phyloP scores from a whole-genome alignment of 2,113 vertebrate species.

The Thunnus maccoyii region DNA sequence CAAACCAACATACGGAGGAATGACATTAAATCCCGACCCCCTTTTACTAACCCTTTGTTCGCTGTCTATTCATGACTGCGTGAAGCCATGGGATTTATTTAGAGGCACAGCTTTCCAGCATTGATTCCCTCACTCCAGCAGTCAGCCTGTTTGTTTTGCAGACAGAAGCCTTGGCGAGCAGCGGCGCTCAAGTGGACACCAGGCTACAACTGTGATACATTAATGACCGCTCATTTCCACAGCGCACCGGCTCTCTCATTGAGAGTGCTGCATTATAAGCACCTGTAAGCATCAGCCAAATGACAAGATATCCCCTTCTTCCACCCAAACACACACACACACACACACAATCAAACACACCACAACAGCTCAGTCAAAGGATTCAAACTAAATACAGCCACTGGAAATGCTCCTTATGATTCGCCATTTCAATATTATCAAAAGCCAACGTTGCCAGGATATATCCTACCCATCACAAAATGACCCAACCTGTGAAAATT shows the following conservation, averaged over 20 bases:
- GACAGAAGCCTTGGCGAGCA: constrained; percentile 37
- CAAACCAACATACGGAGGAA: constrained; percentile 45
- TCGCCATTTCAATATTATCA: background rate
- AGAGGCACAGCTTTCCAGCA: constrained; percentile 31
- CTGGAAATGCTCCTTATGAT: background rate
- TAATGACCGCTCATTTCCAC: constrained; percentile 54
- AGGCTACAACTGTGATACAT: constrained; percentile 59
- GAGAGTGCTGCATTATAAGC: constrained; percentile 34
- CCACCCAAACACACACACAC: constrained; percentile 29
- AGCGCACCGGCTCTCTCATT: background rate
- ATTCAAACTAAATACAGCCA: constrained; percentile 4
- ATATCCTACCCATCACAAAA: background rate
- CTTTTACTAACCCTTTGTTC: constrained; percentile 37
- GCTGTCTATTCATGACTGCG: constrained; percentile 20
- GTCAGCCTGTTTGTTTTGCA: constrained; percentile 65
- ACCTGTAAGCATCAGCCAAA: constrained; percentile 57
- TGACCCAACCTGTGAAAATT: constrained; percentile 12
- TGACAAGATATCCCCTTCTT: constrained; percentile 33
- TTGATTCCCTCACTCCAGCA: constrained; percentile 43
- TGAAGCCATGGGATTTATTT: constrained; percentile 50
- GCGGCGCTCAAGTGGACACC: constrained; percentile 44
- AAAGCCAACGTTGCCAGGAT: background rate
- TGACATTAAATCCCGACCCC: constrained; percentile 53
- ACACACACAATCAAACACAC: constrained; percentile 1
- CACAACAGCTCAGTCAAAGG: background rate